Evolutionary conservation across 2,888 invertebrate species (phyloP).

Genomic region (Cephus sareptanus): DNA sequence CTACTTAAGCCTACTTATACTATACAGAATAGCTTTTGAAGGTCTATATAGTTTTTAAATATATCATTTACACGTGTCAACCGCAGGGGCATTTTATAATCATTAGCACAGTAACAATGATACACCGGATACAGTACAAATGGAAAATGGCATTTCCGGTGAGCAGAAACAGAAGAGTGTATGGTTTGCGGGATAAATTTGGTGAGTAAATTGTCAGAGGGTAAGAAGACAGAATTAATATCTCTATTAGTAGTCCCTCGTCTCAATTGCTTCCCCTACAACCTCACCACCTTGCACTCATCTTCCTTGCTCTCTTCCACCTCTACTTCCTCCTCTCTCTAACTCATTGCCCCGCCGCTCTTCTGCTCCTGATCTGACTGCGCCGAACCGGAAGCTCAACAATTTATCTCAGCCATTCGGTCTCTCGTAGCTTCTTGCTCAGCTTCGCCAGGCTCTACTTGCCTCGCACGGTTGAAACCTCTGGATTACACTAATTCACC

Average conservation of each 20-base stretch:
- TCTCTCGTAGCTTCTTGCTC: not conserved
- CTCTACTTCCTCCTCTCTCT: conserved; percentile 21
- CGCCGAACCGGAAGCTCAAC: conserved; percentile 35
- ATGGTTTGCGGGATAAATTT: not conserved
- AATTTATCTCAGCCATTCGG: conserved; percentile 35
- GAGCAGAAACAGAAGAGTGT: not conserved
- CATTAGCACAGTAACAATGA: not conserved
- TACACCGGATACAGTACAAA: not conserved
- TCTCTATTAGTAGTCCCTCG: conserved; percentile 47
- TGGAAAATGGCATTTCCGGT: not conserved
- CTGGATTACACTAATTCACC: not conserved
- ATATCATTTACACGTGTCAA: not conserved
- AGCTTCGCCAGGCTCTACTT: not conserved
- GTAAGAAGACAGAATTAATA: conserved; percentile 48
- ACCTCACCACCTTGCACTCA: not conserved
- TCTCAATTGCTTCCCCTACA: conserved; percentile 36
- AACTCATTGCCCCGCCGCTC: conserved; percentile 26
- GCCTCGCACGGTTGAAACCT: not conserved
- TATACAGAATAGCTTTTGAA: not conserved
- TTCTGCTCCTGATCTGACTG: not conserved
- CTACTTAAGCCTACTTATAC: not conserved
- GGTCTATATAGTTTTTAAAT: not conserved
- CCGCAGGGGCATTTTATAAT: not conserved
- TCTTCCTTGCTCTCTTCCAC: not conserved
- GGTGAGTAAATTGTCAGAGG: not conserved